Evolutionary conservation across 1,140 invertebrate species (phyloP).

Genomic region (Meteorus sp.): DNA sequence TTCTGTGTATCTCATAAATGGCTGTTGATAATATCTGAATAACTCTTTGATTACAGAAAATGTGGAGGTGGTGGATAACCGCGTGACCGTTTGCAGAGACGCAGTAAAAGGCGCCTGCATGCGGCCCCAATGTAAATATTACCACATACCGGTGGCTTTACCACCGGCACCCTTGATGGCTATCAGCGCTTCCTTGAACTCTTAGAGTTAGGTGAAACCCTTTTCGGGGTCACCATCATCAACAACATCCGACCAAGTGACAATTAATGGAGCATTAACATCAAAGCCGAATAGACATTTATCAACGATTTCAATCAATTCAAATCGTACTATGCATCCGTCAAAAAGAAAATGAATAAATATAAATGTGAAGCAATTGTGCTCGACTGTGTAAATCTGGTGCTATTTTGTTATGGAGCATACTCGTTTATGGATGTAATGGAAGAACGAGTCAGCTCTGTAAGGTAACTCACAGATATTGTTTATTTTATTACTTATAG

Average conservation of each 20-base stretch:
- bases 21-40: no score
- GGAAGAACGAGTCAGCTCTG: no score
- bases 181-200: conserved; percentile 57
- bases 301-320: neutral
- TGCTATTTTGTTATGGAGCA: neutral
- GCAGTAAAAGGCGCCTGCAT: conserved; percentile 87
- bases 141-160: conserved; percentile 85
- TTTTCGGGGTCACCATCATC: conserved; percentile 5
- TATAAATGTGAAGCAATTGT: neutral
- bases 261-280: neutral
- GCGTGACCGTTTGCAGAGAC: conserved; percentile 92
- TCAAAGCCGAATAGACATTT: neutral
- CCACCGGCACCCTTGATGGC: conserved; percentile 72
- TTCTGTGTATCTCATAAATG: conserved; percentile 8
- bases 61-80: conserved; percentile 90
- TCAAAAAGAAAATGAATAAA: neutral
- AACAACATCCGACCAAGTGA: conserved; percentile 17
- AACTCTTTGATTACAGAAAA: conserved; percentile 69
- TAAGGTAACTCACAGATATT: neutral
- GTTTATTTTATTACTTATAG: neutral
- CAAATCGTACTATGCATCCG: neutral
- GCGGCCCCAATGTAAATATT: conserved; percentile 90
- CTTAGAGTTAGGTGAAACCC: conserved; percentile 35
- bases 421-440: no score
- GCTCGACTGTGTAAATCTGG: conserved; percentile 1